Evolutionary conservation across 1,140 invertebrate genomes (phyloP).

Genomic region (Drosophila eugracilis): DNA sequence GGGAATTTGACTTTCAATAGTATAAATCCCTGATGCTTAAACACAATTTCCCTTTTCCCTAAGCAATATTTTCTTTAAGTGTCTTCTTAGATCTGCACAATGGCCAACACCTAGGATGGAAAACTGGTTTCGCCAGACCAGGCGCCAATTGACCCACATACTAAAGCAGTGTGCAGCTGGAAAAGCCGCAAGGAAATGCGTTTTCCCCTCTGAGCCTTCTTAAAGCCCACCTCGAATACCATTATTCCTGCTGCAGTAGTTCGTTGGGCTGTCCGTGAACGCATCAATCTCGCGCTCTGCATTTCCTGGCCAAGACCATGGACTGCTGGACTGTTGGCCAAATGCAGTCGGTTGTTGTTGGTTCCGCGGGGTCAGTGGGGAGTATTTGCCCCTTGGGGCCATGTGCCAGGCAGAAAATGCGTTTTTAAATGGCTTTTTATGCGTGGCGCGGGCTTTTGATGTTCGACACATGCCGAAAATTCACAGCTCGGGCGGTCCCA

Average conservation of each 20-base stretch:
- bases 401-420: slow-evolving; percentile 72
- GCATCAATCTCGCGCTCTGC: slow-evolving; percentile 68
- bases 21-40: too few species aligned
- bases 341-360: slow-evolving; percentile 1
- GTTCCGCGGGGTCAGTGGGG: slow-evolving; percentile 53
- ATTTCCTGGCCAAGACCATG: slow-evolving; percentile 49
- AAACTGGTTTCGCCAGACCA: slow-evolving; percentile 58
- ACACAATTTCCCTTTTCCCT: too few species aligned
- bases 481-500: slow-evolving; percentile 69
- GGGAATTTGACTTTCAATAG: too few species aligned
- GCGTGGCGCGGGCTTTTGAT: slow-evolving; percentile 81
- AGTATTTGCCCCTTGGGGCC: slow-evolving; percentile 21
- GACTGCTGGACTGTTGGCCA: not conserved
- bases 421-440: slow-evolving; percentile 84
- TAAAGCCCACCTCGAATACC: not conserved
- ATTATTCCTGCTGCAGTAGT: slow-evolving; percentile 47
- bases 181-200: slow-evolving; percentile 50
- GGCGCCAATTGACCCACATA: slow-evolving; percentile 77
- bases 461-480: slow-evolving; percentile 80
- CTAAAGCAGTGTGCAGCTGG: slow-evolving; percentile 42
- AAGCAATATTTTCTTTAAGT: slow-evolving; percentile 1
- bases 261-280: slow-evolving; percentile 72
- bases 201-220: slow-evolving; percentile 1
- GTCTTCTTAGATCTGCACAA: slow-evolving; percentile 17
- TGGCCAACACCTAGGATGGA: slow-evolving; percentile 44